Evolutionary conservation across 2,113 vertebrate genomes (phyloP).

Genomic region (Odobenus rosmarus): DNA sequence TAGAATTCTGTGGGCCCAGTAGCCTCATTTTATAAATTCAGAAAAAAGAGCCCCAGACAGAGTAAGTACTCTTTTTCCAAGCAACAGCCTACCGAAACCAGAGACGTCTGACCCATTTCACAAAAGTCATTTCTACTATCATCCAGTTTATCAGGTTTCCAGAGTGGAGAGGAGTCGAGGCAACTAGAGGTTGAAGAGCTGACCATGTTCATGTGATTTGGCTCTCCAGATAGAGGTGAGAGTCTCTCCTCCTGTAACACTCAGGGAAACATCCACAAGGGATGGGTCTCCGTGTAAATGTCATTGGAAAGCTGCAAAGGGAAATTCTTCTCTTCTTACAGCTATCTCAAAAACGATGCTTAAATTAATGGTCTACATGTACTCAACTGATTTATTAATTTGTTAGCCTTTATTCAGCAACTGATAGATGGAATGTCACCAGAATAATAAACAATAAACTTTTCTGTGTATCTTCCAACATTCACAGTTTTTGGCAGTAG

Average conservation of each 20-base stretch:
- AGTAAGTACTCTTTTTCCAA: neutral
- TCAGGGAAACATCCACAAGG: neutral
- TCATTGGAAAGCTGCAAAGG: neutral
- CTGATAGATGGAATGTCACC: neutral
- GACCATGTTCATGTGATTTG: no score
- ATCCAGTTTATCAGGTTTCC: neutral
- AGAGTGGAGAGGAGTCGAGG: neutral
- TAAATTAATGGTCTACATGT: neutral
- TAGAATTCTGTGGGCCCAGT: neutral
- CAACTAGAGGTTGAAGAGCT: no score
- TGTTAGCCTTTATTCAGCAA: slow-evolving; percentile 7
- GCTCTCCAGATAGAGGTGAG: neutral
- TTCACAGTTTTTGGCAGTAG: neutral
- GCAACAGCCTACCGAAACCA: neutral
- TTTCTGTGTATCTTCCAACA: neutral
- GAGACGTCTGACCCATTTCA: accelerated
- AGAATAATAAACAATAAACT: neutral
- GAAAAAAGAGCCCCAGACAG: neutral
- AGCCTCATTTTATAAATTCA: neutral
- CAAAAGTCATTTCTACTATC: neutral
- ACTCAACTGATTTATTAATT: neutral
- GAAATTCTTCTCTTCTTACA: neutral
- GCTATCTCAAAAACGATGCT: neutral
- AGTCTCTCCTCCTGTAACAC: no score
- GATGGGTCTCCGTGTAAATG: neutral